These are phyloP conservation scores for Poecile atricapillus DNA, from an alignment of 2,113 vertebrate genomes.

Conservation along the genomic window DNA sequence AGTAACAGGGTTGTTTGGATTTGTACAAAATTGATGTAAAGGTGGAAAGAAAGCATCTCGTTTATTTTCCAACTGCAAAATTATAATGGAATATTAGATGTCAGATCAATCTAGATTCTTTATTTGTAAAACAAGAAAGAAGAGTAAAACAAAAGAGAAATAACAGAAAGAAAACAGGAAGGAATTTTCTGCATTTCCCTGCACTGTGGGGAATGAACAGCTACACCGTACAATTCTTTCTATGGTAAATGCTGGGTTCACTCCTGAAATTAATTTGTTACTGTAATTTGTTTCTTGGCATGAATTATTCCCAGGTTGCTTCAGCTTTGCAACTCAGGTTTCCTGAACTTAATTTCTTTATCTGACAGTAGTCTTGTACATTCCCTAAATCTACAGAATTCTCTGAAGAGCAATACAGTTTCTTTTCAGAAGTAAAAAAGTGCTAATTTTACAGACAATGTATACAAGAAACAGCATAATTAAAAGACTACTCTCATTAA, in stretches of 20 bases:
- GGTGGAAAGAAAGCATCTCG: constrained; percentile 97
- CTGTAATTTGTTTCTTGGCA: constrained; percentile 38
- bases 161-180: neutral
- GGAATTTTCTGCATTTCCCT: neutral
- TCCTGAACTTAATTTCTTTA: constrained; percentile 25
- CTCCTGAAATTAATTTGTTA: constrained; percentile 33
- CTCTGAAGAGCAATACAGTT: neutral
- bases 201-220: neutral
- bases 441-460: neutral
- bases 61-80: constrained; percentile 95
- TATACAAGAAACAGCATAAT: neutral
- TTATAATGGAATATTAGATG: constrained; percentile 51
- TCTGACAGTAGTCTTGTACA: neutral
- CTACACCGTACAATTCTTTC: neutral
- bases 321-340: neutral
- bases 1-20: constrained; percentile 97
- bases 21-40: constrained; percentile 99
- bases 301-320: constrained; percentile 20
- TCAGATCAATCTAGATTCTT: neutral
- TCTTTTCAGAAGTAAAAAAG: neutral
- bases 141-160: neutral
- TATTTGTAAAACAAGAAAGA: neutral
- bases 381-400: neutral
- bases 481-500: neutral
- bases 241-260: neutral